Base-by-base conservation (phyloP, 2,113 vertebrate genomes). In the Notarius lentiginosus region DNA sequence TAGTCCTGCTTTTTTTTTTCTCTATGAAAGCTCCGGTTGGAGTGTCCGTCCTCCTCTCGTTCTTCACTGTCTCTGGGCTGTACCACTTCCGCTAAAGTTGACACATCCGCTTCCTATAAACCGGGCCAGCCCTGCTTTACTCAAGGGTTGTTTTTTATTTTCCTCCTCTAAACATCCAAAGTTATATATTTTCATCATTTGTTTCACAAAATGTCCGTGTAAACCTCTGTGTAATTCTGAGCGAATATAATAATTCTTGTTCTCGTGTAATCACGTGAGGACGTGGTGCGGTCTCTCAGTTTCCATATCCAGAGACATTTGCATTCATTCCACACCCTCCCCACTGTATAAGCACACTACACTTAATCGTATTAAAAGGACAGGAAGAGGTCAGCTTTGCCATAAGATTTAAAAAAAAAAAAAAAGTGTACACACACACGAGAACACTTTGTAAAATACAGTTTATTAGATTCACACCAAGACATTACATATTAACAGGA, bases 51-150 rank as follows among this genome's bases (percentile, higher is more conserved):
- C 92, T 93, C 91, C 91, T 93, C 91, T 95, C 91, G 93, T 91
- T 94, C 87, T 90, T 92, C 92, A 90, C 91, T 93, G 93, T 89
- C 93, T 95, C 93, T 94, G 94, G 94, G 95, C 94, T 94, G 94
- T 92, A 94, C 94, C 92, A 95, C 94, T 96, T 96, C 95, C 95
- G 95, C 87, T 95, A 89, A 90, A 89, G 47, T 89, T 87, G 91
- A 90, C 92, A 93, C 93, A 95, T 94, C 91, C 93, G 93, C 93
- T 95, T 95, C 94, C 93, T 93, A 79, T 83, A 70, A 70, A 66
- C 76, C 55, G 27, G 14, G 51, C 63, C 30, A 86, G 53, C 75
- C 30, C 63, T 70, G 27, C 18, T 41, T 56, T 7, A 47, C 22
- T 41, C 0, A 0, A 4, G n/a, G 15, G 2, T 30, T 79, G 8